Percentiles rank a stretch among this genome's conserved stretches.
Conservation (phyloP, 2,888 invertebrate genomes). For the Dusona sp. region DNA sequence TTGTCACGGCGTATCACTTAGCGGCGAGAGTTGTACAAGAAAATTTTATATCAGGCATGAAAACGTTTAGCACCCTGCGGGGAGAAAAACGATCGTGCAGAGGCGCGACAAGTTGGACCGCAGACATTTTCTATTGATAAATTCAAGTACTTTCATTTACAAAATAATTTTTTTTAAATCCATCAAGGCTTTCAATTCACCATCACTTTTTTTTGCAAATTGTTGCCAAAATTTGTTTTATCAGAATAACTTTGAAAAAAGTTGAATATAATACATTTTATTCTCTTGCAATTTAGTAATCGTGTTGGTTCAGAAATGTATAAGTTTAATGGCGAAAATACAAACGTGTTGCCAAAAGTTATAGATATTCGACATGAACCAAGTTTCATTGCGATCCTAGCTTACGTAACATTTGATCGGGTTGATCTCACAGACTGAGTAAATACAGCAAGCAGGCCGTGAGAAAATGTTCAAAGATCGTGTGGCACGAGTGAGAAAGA, state of each 20-base stretch:
- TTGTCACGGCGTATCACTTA: conserved; percentile 73
- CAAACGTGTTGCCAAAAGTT: not conserved
- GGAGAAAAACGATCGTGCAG: conserved; percentile 74
- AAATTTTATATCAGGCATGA: conserved; percentile 65
- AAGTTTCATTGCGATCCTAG: conserved; percentile 35
- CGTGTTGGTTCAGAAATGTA: not conserved
- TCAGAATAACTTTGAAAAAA: too few species aligned
- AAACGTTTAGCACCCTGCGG: conserved; percentile 71
- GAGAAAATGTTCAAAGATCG: conserved; percentile 66
- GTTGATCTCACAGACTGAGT: conserved; percentile 54
- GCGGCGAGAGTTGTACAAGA: conserved; percentile 43
- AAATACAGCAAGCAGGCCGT: conserved; percentile 57
- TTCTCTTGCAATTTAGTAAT: not conserved
- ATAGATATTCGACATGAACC: conserved; percentile 1
- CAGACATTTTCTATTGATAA: conserved; percentile 46
- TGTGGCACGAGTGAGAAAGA: conserved; percentile 60
- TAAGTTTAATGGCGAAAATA: not conserved
- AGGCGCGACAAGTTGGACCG: conserved; percentile 67
- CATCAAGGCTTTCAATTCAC: conserved; percentile 31
- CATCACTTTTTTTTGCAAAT: not conserved
- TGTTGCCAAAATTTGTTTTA: too few species aligned
- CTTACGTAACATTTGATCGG: conserved; percentile 59
- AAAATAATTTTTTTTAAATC: conserved; percentile 18
- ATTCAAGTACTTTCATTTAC: conserved; percentile 3
- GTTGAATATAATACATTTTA: not conserved